A percentile compares a stretch with the other conserved stretches of the same genome.
Evolutionary conservation across 1,140 invertebrate genomes (phyloP).

Genomic region (Drosophila busckii): DNA sequence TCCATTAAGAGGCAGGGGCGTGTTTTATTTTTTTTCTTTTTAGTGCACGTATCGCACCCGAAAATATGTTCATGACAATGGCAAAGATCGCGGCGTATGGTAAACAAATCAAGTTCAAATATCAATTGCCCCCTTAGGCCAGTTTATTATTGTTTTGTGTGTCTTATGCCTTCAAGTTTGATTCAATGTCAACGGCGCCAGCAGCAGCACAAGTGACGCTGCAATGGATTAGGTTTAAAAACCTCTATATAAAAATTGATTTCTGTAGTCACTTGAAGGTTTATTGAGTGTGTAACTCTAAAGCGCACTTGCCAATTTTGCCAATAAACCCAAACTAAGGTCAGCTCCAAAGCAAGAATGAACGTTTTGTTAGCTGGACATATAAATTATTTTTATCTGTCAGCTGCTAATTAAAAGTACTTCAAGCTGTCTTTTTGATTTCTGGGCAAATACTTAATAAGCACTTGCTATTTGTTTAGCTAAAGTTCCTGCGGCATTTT

Average conservation of each 20-base stretch:
- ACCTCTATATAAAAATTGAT: conserved; percentile 15
- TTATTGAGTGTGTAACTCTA: conserved; percentile 34
- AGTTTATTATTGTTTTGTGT: too few relatives aligned
- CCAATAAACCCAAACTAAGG: neutral
- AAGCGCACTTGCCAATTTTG: conserved; percentile 45
- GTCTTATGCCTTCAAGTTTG: conserved; percentile 46
- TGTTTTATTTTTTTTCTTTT: too few relatives aligned
- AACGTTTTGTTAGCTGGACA: conserved; percentile 23
- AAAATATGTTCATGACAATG: conserved; percentile 10
- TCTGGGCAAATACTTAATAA: conserved; percentile 9
- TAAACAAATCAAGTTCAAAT: conserved; percentile 45
- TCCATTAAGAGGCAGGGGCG: conserved; percentile 6
- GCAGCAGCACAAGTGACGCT: too few relatives aligned
- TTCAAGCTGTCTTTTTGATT: neutral
- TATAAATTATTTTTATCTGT: too few relatives aligned
- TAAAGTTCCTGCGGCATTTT: neutral
- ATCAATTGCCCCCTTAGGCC: conserved; percentile 39
- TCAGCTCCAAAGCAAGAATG: conserved; percentile 1
- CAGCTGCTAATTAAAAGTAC: neutral
- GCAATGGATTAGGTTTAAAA: conserved; percentile 42
- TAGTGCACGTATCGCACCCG: conserved; percentile 4
- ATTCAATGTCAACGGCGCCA: conserved; percentile 59
- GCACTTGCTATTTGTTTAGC: conserved; percentile 22
- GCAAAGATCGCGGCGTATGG: neutral
- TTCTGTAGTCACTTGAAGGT: conserved; percentile 49